phyloP scores from a whole-genome alignment of 2,113 vertebrate species.

The Cynopterus brachyotis region DNA sequence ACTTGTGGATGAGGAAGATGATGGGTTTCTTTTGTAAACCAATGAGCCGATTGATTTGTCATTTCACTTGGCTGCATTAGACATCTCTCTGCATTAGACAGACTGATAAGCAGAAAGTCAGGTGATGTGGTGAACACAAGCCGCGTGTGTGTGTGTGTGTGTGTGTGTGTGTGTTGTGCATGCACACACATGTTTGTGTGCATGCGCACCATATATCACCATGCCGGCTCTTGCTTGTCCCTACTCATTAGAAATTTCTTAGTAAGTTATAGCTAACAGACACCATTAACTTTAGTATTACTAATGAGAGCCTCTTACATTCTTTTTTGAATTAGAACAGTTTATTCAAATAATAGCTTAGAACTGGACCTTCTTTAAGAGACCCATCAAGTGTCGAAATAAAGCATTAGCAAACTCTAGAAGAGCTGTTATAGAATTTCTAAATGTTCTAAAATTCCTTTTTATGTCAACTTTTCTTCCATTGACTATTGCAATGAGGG shows the following conservation, averaged over 20 bases:
- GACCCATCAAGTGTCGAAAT: not conserved
- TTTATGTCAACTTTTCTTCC: not conserved
- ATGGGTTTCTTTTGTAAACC: not conserved
- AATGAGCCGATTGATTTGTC: not conserved
- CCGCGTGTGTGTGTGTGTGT: not conserved
- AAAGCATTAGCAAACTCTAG: not conserved
- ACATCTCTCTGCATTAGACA: not conserved
- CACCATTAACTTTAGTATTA: not conserved
- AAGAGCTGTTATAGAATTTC: not conserved
- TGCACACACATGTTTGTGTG: no score
- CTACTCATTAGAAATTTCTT: not conserved
- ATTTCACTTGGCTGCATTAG: not conserved
- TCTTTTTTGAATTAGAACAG: not conserved
- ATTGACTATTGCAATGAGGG: not conserved
- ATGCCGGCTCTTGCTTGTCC: not conserved
- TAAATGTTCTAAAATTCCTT: not conserved
- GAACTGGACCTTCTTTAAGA: not conserved
- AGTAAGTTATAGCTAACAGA: not conserved
- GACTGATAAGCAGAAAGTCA: not conserved
- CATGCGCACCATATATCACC: accelerated
- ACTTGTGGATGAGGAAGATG: not conserved
- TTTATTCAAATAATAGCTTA: not conserved
- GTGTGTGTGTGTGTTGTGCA: no score
- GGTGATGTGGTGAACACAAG: accelerated
- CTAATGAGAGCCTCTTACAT: not conserved